Conservation (phyloP, 2,113 vertebrate species). For the Collichthys lucidus region DNA sequence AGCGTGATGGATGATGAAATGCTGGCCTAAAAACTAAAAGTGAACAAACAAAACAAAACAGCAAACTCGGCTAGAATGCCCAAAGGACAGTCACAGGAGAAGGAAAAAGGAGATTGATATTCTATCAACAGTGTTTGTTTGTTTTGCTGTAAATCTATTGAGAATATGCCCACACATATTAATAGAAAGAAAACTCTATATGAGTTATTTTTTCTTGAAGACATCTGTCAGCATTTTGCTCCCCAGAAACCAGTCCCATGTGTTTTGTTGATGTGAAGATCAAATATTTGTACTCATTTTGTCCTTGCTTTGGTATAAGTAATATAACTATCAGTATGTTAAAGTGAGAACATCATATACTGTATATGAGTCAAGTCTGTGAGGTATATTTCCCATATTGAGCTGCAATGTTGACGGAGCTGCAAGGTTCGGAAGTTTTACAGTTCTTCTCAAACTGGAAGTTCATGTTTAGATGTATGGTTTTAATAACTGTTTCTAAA, state of each 20-base stretch:
- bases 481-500: background rate
- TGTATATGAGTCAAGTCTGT: background rate
- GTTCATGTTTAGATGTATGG: background rate
- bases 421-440: too few relatives aligned
- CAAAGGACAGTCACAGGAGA: conserved; percentile 65
- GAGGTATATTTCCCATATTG: background rate
- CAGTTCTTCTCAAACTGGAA: background rate
- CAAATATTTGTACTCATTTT: conserved; percentile 42
- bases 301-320: conserved; percentile 24
- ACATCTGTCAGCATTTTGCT: conserved; percentile 65
- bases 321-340: background rate
- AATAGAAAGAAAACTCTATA: conserved; percentile 67
- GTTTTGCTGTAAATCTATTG: conserved; percentile 71
- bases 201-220: conserved; percentile 47
- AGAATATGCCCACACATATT: conserved; percentile 72
- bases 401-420: too few relatives aligned
- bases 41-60: conserved; percentile 74
- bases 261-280: conserved; percentile 38
- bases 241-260: conserved; percentile 32
- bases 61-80: conserved; percentile 69
- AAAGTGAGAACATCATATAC: conserved; percentile 6
- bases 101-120: conserved; percentile 76
- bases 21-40: conserved; percentile 69
- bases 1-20: conserved; percentile 76
- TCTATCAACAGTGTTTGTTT: conserved; percentile 78